Base-by-base conservation (phyloP, 2,888 invertebrate species). In the Aphrophora alni region DNA sequence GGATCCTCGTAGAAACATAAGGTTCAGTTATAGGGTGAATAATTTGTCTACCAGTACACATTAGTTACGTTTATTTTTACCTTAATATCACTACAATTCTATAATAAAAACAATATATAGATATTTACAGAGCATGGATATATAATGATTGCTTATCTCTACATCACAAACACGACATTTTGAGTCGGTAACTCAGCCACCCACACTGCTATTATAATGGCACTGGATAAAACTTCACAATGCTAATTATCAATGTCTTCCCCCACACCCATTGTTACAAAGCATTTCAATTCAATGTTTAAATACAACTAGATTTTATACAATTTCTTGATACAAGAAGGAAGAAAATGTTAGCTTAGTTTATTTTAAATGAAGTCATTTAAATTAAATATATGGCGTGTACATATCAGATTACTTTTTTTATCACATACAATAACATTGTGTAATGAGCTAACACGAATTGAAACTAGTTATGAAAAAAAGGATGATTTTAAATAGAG, bases 41-140 rank as follows among this genome's bases (percentile, higher is more conserved):
- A 59, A 59, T 3, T 59, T 59, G 21, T 21, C 21, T 21, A 21
- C 59, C 5, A 59, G 44, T 59, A 59, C 78, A 78, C 72, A 78
- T 78, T 72, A 78, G 78, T 78, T 78, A 78, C 33, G 78, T 78
- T 78, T 78, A 78, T 78, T 77, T n/a, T 71, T 59, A 78, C 21
- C 59, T 78, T 78, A 78, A 72, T 59, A 72, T 78, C 51, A 33
- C 78, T 78, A 78, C 78, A 78, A 78, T 44, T 59, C 78, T 78
- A 78, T 72, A 72, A 78, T 78, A 78, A 78, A 78, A 78, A 78
- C 78, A 72, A 78, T 78, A 77, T 77, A 68, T 44, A 59, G 51
- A 78, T 78, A 78, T 78, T 24, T 78, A 78, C 78, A 78, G 59
- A 59, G 59, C 59, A 59, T 7, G 59, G 59, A 21, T 59, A 59